Evolutionary conservation across 2,113 vertebrate genomes (phyloP).

Genomic region (Myotis lucifugus): DNA sequence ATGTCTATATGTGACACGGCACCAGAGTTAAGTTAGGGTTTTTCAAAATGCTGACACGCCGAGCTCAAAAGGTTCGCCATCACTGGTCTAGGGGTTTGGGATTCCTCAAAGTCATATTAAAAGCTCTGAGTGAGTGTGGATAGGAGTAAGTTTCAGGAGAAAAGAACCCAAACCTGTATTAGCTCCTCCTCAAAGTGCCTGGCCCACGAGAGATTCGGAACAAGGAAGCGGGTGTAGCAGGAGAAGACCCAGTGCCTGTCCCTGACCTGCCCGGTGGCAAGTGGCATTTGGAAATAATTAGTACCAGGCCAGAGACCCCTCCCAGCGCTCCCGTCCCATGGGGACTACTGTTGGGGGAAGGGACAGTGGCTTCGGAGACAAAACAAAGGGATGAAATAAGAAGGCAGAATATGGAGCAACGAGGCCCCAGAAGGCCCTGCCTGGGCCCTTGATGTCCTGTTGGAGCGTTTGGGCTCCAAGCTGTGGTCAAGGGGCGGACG

Average conservation of each 20-base stretch:
- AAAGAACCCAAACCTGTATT: not conserved
- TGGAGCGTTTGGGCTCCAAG: not conserved
- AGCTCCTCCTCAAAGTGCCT: not conserved
- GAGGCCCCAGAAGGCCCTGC: constrained; percentile 32
- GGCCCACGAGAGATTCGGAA: too few relatives aligned
- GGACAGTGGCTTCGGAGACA: not conserved
- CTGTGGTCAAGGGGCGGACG: constrained; percentile 35
- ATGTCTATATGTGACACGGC: too few relatives aligned
- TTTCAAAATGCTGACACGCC: too few relatives aligned
- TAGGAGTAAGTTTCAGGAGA: not conserved
- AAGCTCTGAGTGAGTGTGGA: not conserved
- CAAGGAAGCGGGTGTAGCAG: not conserved
- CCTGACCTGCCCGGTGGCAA: not conserved
- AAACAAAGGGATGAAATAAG: constrained; percentile 56
- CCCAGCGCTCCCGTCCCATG: not conserved
- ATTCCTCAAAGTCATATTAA: not conserved
- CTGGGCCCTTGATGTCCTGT: constrained; percentile 11
- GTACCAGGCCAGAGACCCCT: constrained; percentile 31
- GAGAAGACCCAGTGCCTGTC: not conserved
- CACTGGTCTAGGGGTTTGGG: accelerated
- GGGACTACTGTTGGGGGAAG: not conserved
- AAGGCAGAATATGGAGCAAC: constrained; percentile 44
- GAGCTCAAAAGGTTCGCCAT: too few relatives aligned
- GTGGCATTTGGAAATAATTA: constrained; percentile 8
- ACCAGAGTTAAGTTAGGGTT: too few relatives aligned